Evolutionary conservation across 2,113 vertebrate species (phyloP).

Genomic region (Edolisoma coerulescens): DNA sequence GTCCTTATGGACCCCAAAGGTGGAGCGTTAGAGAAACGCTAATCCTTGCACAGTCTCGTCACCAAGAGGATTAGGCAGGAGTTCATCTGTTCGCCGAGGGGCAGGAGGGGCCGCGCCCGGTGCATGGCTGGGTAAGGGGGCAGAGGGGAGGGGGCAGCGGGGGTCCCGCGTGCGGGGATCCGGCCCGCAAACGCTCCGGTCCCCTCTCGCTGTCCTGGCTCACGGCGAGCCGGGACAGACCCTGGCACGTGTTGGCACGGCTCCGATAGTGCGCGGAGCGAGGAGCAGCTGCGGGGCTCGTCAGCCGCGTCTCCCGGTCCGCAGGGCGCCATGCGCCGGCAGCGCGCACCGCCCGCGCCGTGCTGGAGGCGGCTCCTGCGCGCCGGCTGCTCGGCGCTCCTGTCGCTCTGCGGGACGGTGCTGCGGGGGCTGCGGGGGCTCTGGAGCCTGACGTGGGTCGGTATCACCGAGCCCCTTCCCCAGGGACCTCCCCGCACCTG

Average conservation of each 20-base stretch:
- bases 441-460: conserved; percentile 38
- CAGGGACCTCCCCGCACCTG: fast-evolving
- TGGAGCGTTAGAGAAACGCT: background rate
- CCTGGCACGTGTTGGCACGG: fast-evolving
- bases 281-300: fast-evolving
- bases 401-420: background rate
- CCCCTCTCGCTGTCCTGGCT: background rate
- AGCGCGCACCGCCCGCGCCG: fast-evolving
- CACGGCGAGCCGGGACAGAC: fast-evolving
- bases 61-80: conserved; percentile 33
- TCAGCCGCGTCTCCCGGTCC: fast-evolving
- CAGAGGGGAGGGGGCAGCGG: background rate
- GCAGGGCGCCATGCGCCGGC: background rate
- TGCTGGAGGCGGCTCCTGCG: background rate
- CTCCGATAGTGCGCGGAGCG: fast-evolving
- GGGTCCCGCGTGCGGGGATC: fast-evolving
- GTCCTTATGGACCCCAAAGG: background rate
- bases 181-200: fast-evolving
- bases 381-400: background rate
- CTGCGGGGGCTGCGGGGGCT: background rate
- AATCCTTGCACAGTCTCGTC: background rate
- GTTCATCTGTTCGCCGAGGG: background rate
- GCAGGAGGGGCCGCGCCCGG: background rate
- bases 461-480: background rate
- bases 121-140: background rate